phyloP scores from a whole-genome alignment of 2,888 invertebrate genomes.

The Polia nebulosa region DNA sequence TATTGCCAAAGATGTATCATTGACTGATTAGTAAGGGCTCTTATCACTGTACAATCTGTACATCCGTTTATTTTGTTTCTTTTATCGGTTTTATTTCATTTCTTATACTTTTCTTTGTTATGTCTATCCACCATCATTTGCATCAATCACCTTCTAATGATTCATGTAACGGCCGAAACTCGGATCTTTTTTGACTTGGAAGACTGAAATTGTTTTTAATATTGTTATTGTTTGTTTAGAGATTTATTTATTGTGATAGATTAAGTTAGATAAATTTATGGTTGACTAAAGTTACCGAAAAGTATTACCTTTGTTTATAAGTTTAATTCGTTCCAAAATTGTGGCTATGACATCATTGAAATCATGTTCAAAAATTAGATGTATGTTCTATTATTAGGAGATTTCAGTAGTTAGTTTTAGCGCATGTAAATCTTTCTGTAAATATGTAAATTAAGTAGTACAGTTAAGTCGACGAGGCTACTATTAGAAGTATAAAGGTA shows the following conservation, averaged over 20 bases:
- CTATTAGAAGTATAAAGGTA: conserved; percentile 73
- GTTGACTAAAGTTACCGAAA: conserved; percentile 89
- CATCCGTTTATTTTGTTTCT: conserved; percentile 58
- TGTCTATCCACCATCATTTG: conserved; percentile 63
- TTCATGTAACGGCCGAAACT: conserved; percentile 59
- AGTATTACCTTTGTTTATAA: conserved; percentile 88
- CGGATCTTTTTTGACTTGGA: conserved; percentile 78
- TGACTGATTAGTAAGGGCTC: conserved; percentile 73
- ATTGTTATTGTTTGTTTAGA: conserved; percentile 87
- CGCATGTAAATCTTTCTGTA: conserved; percentile 78
- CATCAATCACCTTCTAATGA: conserved; percentile 39
- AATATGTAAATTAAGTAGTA: conserved; percentile 77
- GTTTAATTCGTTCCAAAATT: conserved; percentile 81
- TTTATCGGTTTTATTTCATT: conserved; percentile 37
- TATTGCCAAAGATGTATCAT: conserved; percentile 80
- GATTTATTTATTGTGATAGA: conserved; percentile 89
- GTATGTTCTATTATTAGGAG: conserved; percentile 51
- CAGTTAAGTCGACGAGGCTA: conserved; percentile 84
- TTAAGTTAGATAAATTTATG: conserved; percentile 79
- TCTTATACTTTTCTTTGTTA: conserved; percentile 54
- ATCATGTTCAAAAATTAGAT: conserved; percentile 73
- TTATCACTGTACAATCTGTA: conserved; percentile 59
- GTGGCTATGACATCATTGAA: conserved; percentile 82
- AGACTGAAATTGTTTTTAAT: conserved; percentile 87
- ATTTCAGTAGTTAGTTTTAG: conserved; percentile 56